phyloP scores from a whole-genome alignment of 2,113 vertebrate species.

The Onychostruthus taczanowskii region DNA sequence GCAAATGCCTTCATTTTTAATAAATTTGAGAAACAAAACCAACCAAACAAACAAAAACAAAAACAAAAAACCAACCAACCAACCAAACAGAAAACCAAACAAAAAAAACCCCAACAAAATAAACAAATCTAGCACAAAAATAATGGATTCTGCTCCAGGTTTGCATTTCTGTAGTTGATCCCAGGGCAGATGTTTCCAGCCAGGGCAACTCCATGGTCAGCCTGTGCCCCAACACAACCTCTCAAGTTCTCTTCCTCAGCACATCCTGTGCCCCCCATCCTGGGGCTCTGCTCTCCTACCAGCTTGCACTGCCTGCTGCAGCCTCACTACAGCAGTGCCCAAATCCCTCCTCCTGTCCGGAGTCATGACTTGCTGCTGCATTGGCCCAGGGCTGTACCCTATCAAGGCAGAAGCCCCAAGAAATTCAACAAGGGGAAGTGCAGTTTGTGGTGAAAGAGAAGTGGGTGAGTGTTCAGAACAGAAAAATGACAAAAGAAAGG shows the following conservation, averaged over 20 bases:
- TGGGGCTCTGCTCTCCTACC: background rate
- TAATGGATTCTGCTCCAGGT: background rate
- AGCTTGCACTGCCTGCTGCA: background rate
- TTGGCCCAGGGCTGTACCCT: background rate
- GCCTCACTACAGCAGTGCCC: accelerated
- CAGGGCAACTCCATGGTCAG: accelerated
- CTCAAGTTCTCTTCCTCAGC: accelerated
- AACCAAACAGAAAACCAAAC: too few species aligned
- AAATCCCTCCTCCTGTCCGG: background rate
- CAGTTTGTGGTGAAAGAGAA: background rate
- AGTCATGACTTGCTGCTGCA: background rate
- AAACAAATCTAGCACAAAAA: background rate
- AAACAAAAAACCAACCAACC: background rate
- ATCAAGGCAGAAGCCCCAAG: background rate
- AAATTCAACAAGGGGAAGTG: background rate
- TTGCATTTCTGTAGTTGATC: background rate
- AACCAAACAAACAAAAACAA: too few species aligned
- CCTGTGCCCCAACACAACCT: accelerated
- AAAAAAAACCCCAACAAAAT: background rate
- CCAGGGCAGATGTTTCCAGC: background rate
- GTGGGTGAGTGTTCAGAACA: background rate
- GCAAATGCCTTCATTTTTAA: background rate
- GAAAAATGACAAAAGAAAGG: background rate
- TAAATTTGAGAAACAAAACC: background rate
- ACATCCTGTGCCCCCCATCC: background rate